Conservation (phyloP, 2,797 vertebrate genomes). For the Muscicapa striata region DNA sequence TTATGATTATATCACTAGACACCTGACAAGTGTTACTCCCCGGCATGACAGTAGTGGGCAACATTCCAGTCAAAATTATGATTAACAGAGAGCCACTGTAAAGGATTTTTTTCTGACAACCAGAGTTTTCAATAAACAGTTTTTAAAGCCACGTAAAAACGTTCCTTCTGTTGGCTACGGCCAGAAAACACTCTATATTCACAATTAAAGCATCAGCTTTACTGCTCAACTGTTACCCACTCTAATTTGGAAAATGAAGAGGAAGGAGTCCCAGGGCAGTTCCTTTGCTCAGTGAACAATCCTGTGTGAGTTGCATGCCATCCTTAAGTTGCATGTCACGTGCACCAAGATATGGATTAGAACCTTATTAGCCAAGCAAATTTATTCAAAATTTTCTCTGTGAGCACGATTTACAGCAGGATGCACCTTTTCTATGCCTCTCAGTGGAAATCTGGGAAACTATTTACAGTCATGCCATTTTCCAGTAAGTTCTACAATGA, state of each 20-base stretch:
- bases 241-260: background rate
- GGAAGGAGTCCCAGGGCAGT: background rate
- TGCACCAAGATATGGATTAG: background rate
- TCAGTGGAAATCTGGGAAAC: background rate
- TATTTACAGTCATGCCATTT: background rate
- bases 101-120: background rate
- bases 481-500: conserved; percentile 3
- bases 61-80: conserved; percentile 10
- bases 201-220: background rate
- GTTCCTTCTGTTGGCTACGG: background rate
- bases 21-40: conserved; percentile 1
- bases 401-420: background rate
- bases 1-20: background rate
- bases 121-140: background rate
- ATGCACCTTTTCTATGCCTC: background rate
- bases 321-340: background rate
- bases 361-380: background rate
- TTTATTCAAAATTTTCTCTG: background rate
- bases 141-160: background rate
- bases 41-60: conserved; percentile 11
- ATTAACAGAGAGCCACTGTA: background rate
- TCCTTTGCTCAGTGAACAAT: background rate
- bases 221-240: background rate
- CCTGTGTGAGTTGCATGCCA: background rate
- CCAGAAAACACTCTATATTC: background rate